Evolutionary conservation across 2,888 invertebrate genomes (phyloP).

Genomic region (Tipula unca): DNA sequence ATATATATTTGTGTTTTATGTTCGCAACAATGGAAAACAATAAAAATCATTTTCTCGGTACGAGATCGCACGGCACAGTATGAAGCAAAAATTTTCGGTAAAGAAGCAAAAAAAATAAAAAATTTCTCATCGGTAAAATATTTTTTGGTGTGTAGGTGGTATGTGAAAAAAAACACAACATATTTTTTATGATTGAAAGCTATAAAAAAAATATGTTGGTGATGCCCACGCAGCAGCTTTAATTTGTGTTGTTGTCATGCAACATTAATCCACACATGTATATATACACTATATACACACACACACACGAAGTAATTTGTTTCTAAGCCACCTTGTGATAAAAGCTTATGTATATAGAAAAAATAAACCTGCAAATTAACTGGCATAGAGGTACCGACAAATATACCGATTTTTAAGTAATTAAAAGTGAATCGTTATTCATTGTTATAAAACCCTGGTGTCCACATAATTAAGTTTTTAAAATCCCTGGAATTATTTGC

Average conservation of each 20-base stretch:
- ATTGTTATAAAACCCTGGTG: too few relatives aligned
- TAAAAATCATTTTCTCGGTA: conserved; percentile 8
- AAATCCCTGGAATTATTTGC: too few relatives aligned
- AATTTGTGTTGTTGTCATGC: background rate
- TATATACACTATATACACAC: background rate
- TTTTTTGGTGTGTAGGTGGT: background rate
- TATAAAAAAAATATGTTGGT: background rate
- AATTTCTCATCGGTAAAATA: background rate
- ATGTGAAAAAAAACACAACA: background rate
- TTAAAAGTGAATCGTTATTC: too few relatives aligned
- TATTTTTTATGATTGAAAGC: background rate
- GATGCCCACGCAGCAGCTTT: background rate
- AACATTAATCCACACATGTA: background rate
- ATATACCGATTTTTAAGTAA: too few relatives aligned
- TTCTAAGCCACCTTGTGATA: background rate
- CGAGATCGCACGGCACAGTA: background rate
- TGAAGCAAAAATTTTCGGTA: background rate
- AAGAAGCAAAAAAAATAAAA: background rate
- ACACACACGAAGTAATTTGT: background rate
- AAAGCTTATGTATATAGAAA: background rate
- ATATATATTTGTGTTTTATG: background rate
- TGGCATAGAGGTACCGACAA: background rate
- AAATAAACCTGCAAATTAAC: background rate
- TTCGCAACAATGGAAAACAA: conserved; percentile 2
- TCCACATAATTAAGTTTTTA: too few relatives aligned